phyloP scores from a whole-genome alignment of 2,888 invertebrate genomes.

The Caenorhabditis wallacei region DNA sequence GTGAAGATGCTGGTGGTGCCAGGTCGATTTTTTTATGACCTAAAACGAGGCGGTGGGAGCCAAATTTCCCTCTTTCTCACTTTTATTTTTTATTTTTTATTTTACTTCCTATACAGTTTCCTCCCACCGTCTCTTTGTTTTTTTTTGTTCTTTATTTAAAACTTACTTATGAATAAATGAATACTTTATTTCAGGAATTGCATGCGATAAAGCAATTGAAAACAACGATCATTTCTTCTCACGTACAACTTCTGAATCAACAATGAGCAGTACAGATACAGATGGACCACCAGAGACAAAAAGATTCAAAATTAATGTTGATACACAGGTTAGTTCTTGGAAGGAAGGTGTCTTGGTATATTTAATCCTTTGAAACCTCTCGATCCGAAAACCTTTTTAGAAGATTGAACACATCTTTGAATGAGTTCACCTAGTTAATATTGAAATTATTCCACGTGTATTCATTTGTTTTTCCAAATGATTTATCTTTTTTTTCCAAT shows the following conservation, averaged over 20 bases:
- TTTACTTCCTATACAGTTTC: not conserved
- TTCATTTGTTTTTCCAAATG: not conserved
- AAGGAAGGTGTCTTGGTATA: no score
- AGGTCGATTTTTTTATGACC: conserved; percentile 21
- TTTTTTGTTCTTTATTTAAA: not conserved
- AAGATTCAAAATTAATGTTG: conserved; percentile 66
- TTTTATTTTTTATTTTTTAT: not conserved
- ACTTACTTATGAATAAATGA: not conserved
- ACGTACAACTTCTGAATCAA: conserved; percentile 2
- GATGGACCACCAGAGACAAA: conserved; percentile 72
- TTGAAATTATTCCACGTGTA: no score
- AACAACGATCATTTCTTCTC: not conserved
- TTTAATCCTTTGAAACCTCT: no score
- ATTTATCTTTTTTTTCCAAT: not conserved
- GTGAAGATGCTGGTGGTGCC: not conserved
- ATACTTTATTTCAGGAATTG: conserved; percentile 5
- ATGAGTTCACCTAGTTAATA: no score
- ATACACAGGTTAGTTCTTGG: conserved; percentile 50
- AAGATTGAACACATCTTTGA: no score
- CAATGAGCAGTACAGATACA: conserved; percentile 33
- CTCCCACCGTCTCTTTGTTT: conserved; percentile 6
- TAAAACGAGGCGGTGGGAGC: conserved; percentile 34
- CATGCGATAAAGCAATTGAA: conserved; percentile 23
- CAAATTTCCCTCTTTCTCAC: not conserved
- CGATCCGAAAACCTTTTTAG: no score